These are phyloP conservation scores for Lineus longissimus DNA, from an alignment of 1,140 invertebrate species.

Conservation along the genomic window DNA sequence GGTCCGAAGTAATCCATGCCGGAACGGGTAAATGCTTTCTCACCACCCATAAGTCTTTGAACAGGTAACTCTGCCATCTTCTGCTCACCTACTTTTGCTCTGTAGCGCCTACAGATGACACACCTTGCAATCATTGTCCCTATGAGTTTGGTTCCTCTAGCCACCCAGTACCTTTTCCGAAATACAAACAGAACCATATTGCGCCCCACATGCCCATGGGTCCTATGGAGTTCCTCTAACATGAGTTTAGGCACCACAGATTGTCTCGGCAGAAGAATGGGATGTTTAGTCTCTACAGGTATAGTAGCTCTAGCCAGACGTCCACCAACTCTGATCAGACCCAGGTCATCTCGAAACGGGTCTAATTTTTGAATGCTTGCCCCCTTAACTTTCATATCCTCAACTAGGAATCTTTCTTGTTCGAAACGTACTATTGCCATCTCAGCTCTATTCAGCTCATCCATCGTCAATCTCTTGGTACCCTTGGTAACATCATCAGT, in stretches of 20 bases:
- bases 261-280: slow-evolving; percentile 5
- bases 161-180: slow-evolving; percentile 18
- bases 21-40: slow-evolving; percentile 8
- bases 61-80: slow-evolving; percentile 19
- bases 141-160: not conserved
- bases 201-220: slow-evolving; percentile 10
- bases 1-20: slow-evolving; percentile 20
- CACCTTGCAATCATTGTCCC: slow-evolving; percentile 14
- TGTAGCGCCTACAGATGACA: slow-evolving; percentile 8
- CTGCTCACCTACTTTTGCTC: slow-evolving; percentile 3
- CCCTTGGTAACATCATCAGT: too few relatives aligned
- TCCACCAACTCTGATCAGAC: not conserved
- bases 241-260: not conserved
- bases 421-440: not conserved
- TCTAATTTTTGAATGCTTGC: not conserved
- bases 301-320: not conserved
- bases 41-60: slow-evolving; percentile 7
- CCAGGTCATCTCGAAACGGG: too few relatives aligned
- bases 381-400: not conserved
- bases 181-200: slow-evolving; percentile 10
- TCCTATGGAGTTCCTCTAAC: slow-evolving; percentile 9
- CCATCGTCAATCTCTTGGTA: not conserved
- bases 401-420: not conserved
- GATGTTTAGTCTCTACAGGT: not conserved
- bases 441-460: not conserved